Percentiles rank a stretch among this genome's conserved stretches.
Conservation (phyloP, 2,113 vertebrate genomes). For the Cololabis saira region DNA sequence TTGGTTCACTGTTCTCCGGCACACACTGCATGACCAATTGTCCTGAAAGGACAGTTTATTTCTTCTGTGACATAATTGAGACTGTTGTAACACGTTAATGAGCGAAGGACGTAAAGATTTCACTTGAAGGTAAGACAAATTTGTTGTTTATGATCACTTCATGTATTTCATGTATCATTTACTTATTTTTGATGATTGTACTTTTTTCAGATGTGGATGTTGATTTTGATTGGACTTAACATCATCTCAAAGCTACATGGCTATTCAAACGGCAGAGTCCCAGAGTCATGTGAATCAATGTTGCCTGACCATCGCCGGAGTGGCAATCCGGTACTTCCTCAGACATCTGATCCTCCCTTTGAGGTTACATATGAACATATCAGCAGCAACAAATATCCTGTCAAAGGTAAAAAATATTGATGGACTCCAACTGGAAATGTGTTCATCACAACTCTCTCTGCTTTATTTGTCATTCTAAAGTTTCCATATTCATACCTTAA, state of each 20-base stretch:
- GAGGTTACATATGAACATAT: accelerated
- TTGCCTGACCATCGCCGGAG: accelerated
- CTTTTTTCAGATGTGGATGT: conserved; percentile 54
- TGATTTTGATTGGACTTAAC: conserved; percentile 28
- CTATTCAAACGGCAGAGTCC: accelerated
- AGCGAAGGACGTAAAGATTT: no score
- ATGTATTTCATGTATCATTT: no score
- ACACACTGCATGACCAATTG: neutral
- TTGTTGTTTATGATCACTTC: no score
- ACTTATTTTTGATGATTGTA: neutral
- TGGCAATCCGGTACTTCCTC: no score
- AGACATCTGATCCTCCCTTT: neutral
- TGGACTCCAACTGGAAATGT: neutral
- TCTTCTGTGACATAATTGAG: neutral
- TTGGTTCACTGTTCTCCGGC: neutral
- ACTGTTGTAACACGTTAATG: no score
- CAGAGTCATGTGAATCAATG: conserved; percentile 4
- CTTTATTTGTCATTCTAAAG: neutral
- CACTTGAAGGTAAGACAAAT: neutral
- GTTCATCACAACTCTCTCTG: neutral
- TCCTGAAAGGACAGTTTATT: neutral
- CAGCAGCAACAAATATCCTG: neutral
- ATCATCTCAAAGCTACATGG: conserved; percentile 27
- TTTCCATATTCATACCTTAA: accelerated
- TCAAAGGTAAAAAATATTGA: conserved; percentile 36